A percentile compares a stretch with the other conserved stretches of the same genome.
Evolutionary conservation across 2,888 invertebrate genomes (phyloP).

Genomic region (Harpalus rubripes): DNA sequence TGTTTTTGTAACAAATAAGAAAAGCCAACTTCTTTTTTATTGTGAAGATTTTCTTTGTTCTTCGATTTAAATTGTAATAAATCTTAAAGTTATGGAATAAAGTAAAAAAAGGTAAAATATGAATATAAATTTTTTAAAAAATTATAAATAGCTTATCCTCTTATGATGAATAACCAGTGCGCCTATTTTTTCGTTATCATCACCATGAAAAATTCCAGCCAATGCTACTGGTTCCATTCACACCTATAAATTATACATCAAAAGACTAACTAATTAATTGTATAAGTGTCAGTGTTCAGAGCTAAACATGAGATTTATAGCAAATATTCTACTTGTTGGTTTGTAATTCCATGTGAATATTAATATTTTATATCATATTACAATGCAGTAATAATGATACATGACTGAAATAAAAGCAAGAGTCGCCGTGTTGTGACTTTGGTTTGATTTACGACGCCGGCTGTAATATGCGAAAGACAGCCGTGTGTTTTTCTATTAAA

Average conservation of each 20-base stretch:
- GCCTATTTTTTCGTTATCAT: slow-evolving; percentile 4
- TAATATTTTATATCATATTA: slow-evolving; percentile 64
- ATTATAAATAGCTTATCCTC: neutral
- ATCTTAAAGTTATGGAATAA: no score
- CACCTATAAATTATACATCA: slow-evolving; percentile 32
- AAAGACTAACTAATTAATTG: slow-evolving; percentile 45
- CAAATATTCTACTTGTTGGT: slow-evolving; percentile 55
- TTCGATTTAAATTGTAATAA: no score
- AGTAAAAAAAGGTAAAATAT: no score
- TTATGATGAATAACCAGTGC: neutral
- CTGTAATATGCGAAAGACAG: slow-evolving; percentile 28
- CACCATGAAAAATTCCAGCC: slow-evolving; percentile 19
- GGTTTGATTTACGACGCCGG: slow-evolving; percentile 30
- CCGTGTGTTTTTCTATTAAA: slow-evolving; percentile 41
- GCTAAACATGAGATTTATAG: slow-evolving; percentile 59
- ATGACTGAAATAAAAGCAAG: slow-evolving; percentile 59
- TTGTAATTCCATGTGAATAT: slow-evolving; percentile 59
- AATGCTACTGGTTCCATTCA: slow-evolving; percentile 31
- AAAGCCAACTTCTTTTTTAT: no score
- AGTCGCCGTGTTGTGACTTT: slow-evolving; percentile 33
- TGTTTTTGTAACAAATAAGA: no score
- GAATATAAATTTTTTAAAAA: no score
- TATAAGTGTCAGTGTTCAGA: slow-evolving; percentile 42
- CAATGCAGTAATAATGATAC: slow-evolving; percentile 62
- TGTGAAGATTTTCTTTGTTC: no score